Evolutionary conservation across 2,113 vertebrate genomes (phyloP).

Genomic region (Hypocryptadius cinnamomeus): DNA sequence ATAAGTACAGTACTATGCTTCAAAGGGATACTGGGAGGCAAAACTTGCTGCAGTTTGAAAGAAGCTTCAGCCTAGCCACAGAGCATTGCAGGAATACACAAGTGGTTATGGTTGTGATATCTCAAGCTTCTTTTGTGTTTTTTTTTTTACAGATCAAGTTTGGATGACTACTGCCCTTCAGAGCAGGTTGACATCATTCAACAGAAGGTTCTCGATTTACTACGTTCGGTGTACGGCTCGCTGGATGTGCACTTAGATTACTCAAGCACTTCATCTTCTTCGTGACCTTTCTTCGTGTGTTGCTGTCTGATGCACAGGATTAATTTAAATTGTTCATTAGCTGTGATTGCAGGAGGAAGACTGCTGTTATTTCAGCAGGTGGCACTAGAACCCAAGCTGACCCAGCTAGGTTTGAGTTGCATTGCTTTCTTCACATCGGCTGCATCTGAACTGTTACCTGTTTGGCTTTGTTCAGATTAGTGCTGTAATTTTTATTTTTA

Average conservation of each 20-base stretch:
- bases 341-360: neutral
- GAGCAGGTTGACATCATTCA: constrained; percentile 90
- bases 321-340: neutral
- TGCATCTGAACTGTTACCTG: neutral
- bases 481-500: neutral
- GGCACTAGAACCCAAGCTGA: constrained; percentile 34
- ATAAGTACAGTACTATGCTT: neutral
- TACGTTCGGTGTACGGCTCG: constrained; percentile 74
- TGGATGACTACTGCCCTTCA: constrained; percentile 96
- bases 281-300: neutral
- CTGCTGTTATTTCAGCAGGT: constrained; percentile 3
- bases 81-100: neutral
- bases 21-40: neutral
- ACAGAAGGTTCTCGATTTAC: constrained; percentile 72
- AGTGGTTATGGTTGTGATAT: neutral
- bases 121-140: neutral
- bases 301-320: neutral
- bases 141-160: constrained; percentile 79
- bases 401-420: neutral
- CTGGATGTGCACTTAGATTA: constrained; percentile 85
- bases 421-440: neutral
- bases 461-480: neutral
- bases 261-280: constrained; percentile 33
- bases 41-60: neutral
- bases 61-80: neutral